Percentiles rank a stretch among this genome's conserved stretches.
Conservation (phyloP, 2,113 vertebrate species). For the Microtus montanus region DNA sequence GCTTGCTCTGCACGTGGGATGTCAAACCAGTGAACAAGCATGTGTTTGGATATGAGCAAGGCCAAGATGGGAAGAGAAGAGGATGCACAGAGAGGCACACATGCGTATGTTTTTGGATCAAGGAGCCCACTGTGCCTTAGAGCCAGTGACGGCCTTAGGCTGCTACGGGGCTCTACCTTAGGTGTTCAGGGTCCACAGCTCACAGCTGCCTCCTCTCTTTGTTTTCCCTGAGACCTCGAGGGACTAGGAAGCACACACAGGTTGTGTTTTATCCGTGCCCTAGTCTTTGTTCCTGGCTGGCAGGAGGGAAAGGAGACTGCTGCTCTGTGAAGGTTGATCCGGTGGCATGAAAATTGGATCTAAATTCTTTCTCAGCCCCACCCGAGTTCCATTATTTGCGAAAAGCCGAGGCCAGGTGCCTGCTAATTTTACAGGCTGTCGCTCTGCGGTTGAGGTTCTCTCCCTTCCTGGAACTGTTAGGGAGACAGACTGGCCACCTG, state of each 20-base stretch:
- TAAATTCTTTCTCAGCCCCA: neutral
- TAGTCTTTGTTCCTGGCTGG: neutral
- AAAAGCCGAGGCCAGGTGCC: neutral
- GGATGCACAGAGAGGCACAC: fast-evolving
- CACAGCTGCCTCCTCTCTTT: neutral
- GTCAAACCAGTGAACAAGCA: neutral
- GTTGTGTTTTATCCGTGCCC: neutral
- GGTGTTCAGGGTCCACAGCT: neutral
- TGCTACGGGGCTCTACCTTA: neutral
- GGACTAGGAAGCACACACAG: neutral
- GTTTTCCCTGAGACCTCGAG: neutral
- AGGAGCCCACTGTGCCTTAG: neutral
- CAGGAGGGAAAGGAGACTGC: neutral
- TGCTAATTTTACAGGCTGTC: neutral
- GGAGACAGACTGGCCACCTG: neutral
- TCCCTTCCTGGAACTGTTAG: neutral
- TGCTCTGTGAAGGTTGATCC: fast-evolving
- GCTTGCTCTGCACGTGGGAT: neutral
- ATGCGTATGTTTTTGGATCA: neutral
- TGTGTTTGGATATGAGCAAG: neutral
- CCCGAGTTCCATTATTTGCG: too few species aligned
- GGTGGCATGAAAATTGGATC: neutral
- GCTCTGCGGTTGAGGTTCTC: neutral
- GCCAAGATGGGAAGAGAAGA: neutral
- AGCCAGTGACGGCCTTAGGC: neutral